These are phyloP conservation scores for Chrysotoxum bicinctum DNA, from an alignment of 2,888 invertebrate genomes.

Conservation along the genomic window DNA sequence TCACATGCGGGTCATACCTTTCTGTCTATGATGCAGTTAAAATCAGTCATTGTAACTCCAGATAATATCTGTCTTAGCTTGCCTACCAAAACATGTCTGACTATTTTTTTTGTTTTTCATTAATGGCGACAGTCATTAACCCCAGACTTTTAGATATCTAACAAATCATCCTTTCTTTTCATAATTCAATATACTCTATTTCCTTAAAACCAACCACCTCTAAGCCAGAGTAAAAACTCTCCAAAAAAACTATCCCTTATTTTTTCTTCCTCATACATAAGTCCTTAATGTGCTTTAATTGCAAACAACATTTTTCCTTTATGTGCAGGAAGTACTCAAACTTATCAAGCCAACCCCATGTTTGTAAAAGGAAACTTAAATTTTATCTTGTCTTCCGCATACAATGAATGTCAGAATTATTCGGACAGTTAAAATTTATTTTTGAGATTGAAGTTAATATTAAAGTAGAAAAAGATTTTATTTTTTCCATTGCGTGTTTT, in stretches of 20 bases:
- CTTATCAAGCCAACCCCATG: conserved; percentile 22
- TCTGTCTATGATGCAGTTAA: too few species aligned
- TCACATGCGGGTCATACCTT: too few species aligned
- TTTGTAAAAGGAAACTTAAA: conserved; percentile 18
- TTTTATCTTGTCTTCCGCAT: background rate
- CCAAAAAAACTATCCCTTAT: background rate
- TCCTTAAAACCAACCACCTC: background rate
- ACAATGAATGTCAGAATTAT: conserved; percentile 1
- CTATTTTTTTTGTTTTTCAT: too few species aligned
- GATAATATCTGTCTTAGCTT: too few species aligned
- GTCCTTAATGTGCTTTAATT: conserved; percentile 19
- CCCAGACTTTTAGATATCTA: background rate
- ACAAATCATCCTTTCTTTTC: background rate
- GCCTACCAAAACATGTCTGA: too few species aligned
- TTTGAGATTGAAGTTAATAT: too few species aligned
- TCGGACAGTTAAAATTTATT: background rate
- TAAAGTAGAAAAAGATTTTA: too few species aligned
- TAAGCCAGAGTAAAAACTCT: background rate
- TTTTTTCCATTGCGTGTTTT: too few species aligned
- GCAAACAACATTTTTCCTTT: background rate
- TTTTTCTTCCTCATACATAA: background rate
- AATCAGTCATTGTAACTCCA: too few species aligned
- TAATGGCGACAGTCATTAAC: background rate
- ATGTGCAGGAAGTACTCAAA: conserved; percentile 31
- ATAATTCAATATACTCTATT: background rate